phyloP scores from a whole-genome alignment of 2,888 invertebrate species.

The Graphium colonna region DNA sequence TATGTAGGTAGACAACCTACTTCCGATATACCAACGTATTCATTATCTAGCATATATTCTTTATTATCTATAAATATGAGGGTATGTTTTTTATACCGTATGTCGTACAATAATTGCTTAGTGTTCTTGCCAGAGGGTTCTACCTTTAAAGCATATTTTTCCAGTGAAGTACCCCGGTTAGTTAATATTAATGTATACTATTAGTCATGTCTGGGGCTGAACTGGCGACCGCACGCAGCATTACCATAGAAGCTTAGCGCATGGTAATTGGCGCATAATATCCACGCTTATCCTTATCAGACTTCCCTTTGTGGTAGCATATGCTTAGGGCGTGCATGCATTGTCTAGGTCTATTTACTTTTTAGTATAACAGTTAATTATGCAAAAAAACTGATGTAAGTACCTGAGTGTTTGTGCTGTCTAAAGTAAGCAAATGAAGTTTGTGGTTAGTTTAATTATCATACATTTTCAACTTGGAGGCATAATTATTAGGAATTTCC shows the following conservation, averaged over 20 bases:
- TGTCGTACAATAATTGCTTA: no score
- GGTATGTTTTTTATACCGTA: no score
- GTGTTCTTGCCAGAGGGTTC: no score
- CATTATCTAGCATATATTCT: no score
- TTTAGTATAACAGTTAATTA: neutral
- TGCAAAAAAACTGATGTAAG: neutral
- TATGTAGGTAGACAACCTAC: no score
- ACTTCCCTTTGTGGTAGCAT: conserved; percentile 2
- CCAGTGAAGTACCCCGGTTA: neutral
- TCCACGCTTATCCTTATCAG: conserved; percentile 3
- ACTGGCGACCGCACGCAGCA: neutral
- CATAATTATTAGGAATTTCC: no score
- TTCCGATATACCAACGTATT: no score
- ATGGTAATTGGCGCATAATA: conserved; percentile 4
- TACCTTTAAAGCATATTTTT: no score
- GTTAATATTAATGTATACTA: neutral
- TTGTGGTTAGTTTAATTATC: no score
- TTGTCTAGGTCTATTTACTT: neutral
- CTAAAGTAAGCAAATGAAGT: no score
- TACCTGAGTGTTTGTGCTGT: neutral
- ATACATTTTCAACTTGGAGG: no score
- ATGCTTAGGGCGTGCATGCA: neutral
- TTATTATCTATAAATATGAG: no score
- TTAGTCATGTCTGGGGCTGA: neutral
- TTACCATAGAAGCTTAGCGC: neutral